Evolutionary conservation across 2,113 vertebrate species (phyloP), one percentile per base, ranked within the genome.

Genomic region (Rhinichthys klamathensis): DNA sequence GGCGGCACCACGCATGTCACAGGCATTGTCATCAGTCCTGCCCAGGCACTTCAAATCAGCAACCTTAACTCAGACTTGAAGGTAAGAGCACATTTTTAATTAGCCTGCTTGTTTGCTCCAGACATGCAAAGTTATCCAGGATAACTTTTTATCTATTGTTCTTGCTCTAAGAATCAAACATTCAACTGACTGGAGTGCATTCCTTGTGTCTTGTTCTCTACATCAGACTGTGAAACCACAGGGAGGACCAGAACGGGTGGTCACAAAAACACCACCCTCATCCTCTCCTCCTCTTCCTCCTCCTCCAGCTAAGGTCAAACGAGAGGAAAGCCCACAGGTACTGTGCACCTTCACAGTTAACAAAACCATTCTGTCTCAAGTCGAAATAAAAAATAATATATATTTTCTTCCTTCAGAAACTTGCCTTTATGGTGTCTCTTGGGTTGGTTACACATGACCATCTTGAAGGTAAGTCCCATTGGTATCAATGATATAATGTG

Each of bases 361-460:
- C 32, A 58, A 35, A n/a, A 77, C 56, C 8, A 49, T 74, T 56
- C 56, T 60, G 25, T 12, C 88, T 44, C 38, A 85, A 2, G 44
- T 23, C 27, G 9, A 21, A 70, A 80, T 27, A 69, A 35, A 65
- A 35, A n/a, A 11, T 49, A n/a, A 11, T 49, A 89, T 67, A 88
- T 85, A 10, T 80, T 91, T 86, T 30, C 78, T 78, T 90, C 25
- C 65, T 74, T 86, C 90, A 99, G 98, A 99, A 99, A 99, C 96
- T 99, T 93, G 97, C 98, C 93, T 99, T 99, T 93, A 99, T 99
- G 98, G 97, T 99, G 90, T 98, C 98, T 88, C 92, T 99, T 84
- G 98, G 98, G 72, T 93, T 99, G 65, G 98, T 99, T 67, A 99
- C 98, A 92, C 96, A 99, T 23, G 97, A 98, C 92, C 98, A 99